A percentile compares a stretch with the other conserved stretches of the same genome.
phyloP scores from a whole-genome alignment of 2,888 invertebrate species.

The Dorcus hopei region DNA sequence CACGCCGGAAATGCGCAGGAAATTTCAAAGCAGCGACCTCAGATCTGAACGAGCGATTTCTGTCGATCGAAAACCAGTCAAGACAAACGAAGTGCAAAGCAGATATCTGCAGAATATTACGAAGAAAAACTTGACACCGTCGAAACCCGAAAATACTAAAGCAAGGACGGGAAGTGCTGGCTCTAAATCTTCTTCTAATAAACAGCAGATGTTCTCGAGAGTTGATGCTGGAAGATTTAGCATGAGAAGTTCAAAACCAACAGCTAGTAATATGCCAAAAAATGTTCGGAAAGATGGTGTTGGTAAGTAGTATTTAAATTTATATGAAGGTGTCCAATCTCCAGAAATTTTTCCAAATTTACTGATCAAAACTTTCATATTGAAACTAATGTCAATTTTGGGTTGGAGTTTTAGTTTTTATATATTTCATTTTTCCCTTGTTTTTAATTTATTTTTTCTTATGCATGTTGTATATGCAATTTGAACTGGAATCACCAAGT shows the following conservation, averaged over 20 bases:
- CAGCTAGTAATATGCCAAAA: constrained; percentile 48
- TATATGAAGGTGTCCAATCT: not conserved
- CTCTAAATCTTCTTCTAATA: constrained; percentile 33
- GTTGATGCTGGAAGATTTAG: constrained; percentile 64
- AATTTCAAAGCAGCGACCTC: constrained; percentile 46
- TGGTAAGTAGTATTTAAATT: constrained; percentile 10
- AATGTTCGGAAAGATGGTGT: constrained; percentile 35
- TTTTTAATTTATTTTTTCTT: too few species aligned
- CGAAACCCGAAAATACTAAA: constrained; percentile 22
- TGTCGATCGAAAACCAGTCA: constrained; percentile 45
- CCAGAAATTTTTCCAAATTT: too few species aligned
- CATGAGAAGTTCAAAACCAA: constrained; percentile 53
- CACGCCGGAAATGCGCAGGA: constrained; percentile 61
- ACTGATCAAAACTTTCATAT: too few species aligned
- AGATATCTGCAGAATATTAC: constrained; percentile 43
- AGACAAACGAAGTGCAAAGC: constrained; percentile 45
- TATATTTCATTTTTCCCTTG: too few species aligned
- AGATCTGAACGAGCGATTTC: constrained; percentile 45
- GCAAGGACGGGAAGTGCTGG: constrained; percentile 40
- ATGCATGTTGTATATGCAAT: too few species aligned
- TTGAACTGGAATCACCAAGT: too few species aligned
- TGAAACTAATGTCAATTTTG: too few species aligned
- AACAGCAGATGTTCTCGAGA: constrained; percentile 52
- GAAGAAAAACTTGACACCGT: constrained; percentile 32
- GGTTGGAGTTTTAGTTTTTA: too few species aligned